Evolutionary conservation across 2,888 invertebrate genomes (phyloP).

Genomic region (Cheilosia urbana): DNA sequence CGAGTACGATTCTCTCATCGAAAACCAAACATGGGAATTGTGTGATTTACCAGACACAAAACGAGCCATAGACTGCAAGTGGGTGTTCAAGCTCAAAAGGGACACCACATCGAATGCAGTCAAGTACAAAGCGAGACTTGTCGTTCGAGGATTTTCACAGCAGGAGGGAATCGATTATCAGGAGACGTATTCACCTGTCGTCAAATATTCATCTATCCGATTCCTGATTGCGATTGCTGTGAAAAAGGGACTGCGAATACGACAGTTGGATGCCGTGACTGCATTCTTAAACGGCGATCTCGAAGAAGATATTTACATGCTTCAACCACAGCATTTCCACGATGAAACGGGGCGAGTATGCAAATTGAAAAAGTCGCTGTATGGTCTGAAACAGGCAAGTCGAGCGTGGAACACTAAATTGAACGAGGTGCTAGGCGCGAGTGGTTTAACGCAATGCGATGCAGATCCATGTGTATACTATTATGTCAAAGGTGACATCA

Average conservation of each 20-base stretch:
- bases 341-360: slow-evolving; percentile 29
- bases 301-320: slow-evolving; percentile 44
- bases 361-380: slow-evolving; percentile 44
- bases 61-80: slow-evolving; percentile 16
- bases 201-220: too few relatives aligned
- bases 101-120: neutral
- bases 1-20: slow-evolving; percentile 30
- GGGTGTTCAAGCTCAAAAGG: slow-evolving; percentile 13
- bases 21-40: slow-evolving; percentile 10
- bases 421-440: slow-evolving; percentile 14
- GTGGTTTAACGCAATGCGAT: too few relatives aligned
- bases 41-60: slow-evolving; percentile 4
- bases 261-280: too few relatives aligned
- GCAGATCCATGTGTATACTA: neutral
- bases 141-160: slow-evolving; percentile 20
- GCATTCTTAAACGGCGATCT: too few relatives aligned
- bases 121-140: slow-evolving; percentile 13
- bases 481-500: slow-evolving; percentile 5
- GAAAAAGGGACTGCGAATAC: too few relatives aligned
- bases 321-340: slow-evolving; percentile 42
- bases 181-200: slow-evolving; percentile 34
- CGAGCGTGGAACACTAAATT: slow-evolving; percentile 54
- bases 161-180: slow-evolving; percentile 16
- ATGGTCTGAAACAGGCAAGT: slow-evolving; percentile 61
- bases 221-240: too few relatives aligned